A percentile compares a stretch with the other conserved stretches of the same genome.
These are phyloP conservation scores for Corythaixoides concolor DNA, from an alignment of 2,113 vertebrate genomes.

Conservation along the genomic window DNA sequence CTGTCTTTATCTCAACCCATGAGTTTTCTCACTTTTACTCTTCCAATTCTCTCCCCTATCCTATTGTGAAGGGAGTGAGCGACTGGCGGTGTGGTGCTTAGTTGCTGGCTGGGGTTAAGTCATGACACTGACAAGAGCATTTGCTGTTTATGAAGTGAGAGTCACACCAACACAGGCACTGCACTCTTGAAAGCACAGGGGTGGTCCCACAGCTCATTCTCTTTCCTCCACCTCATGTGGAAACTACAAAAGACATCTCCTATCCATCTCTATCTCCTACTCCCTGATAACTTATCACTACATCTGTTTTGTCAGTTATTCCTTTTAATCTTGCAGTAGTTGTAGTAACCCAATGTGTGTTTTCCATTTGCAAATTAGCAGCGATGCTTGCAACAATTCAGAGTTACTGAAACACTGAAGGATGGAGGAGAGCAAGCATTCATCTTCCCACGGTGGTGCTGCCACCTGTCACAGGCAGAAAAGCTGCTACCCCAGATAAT, in stretches of 20 bases:
- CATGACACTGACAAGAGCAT: not conserved
- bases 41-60: too few relatives aligned
- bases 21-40: too few relatives aligned
- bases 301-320: accelerated
- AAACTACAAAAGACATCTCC: not conserved
- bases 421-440: not conserved
- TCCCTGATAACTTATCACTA: not conserved
- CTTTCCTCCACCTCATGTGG: not conserved
- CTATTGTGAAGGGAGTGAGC: too few relatives aligned
- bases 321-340: not conserved
- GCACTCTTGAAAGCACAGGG: accelerated
- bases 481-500: not conserved
- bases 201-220: not conserved
- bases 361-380: not conserved
- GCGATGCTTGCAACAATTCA: not conserved
- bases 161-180: too few relatives aligned
- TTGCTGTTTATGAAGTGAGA: not conserved
- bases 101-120: too few relatives aligned
- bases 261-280: not conserved
- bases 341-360: accelerated
- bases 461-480: not conserved
- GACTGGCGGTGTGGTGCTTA: too few relatives aligned
- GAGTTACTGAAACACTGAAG: not conserved
- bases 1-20: too few relatives aligned
- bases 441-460: not conserved